These are phyloP conservation scores for Pangasius larnaudii DNA, from an alignment of 2,797 vertebrate species.

Conservation along the genomic window DNA sequence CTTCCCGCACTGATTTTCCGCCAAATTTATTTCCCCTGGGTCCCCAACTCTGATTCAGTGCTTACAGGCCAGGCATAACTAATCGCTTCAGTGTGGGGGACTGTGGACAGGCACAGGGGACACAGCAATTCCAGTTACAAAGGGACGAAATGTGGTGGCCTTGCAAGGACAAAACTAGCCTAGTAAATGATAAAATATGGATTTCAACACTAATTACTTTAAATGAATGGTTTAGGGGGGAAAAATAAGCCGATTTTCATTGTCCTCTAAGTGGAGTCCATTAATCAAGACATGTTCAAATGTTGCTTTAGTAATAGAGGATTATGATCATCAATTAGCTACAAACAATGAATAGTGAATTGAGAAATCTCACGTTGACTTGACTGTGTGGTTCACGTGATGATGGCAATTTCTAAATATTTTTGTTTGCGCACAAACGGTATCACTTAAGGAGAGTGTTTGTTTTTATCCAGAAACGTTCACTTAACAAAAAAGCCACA, in stretches of 20 bases:
- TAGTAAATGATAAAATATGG: conserved; percentile 19
- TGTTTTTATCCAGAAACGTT: neutral
- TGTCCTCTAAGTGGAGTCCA: neutral
- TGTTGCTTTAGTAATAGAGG: neutral
- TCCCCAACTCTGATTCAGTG: conserved; percentile 84
- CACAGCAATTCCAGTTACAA: conserved; percentile 23
- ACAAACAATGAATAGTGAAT: neutral
- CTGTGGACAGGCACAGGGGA: conserved; percentile 62
- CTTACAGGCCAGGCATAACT: conserved; percentile 88
- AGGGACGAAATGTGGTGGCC: conserved; percentile 4
- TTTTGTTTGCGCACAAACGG: neutral
- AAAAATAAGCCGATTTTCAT: neutral
- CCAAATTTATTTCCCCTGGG: conserved; percentile 98
- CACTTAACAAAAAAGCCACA: neutral
- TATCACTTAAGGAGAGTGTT: neutral
- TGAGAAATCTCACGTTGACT: neutral
- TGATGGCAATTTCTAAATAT: neutral
- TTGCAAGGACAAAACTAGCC: conserved; percentile 10
- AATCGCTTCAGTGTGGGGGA: conserved; percentile 78
- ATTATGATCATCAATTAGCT: neutral
- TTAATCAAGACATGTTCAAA: neutral
- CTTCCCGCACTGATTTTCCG: conserved; percentile 97
- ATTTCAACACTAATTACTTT: conserved; percentile 17
- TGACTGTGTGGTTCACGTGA: neutral
- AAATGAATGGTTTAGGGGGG: neutral